Conservation (phyloP, 2,113 vertebrate species). For the Cyanoderma ruficeps region DNA sequence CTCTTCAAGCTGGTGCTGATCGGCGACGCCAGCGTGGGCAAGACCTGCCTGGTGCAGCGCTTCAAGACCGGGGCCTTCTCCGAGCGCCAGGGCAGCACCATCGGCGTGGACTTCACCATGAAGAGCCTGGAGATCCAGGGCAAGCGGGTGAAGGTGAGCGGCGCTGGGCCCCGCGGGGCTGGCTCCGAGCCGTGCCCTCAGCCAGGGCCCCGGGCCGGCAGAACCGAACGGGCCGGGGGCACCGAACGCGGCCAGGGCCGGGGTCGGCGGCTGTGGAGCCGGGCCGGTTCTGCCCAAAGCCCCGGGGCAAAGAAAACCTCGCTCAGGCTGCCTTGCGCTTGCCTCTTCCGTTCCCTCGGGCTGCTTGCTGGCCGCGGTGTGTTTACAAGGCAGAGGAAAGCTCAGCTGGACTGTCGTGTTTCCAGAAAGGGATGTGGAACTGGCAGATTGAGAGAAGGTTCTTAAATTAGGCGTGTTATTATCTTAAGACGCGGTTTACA, state of each 20-base stretch:
- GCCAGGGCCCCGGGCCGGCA: background rate
- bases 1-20: slow-evolving; percentile 87
- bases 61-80: slow-evolving; percentile 85
- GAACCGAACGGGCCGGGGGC: fast-evolving
- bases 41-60: slow-evolving; percentile 87
- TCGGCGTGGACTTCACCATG: slow-evolving; percentile 89
- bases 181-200: background rate
- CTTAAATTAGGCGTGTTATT: background rate
- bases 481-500: background rate
- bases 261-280: too few species aligned
- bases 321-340: background rate
- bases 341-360: background rate
- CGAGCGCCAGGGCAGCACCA: slow-evolving; percentile 86
- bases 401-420: background rate
- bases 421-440: background rate
- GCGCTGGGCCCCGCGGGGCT: background rate
- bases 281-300: background rate
- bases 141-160: slow-evolving; percentile 83
- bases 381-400: background rate
- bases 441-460: background rate
- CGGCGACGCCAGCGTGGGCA: slow-evolving; percentile 87
- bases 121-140: slow-evolving; percentile 87
- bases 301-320: background rate
- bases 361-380: fast-evolving
- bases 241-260: background rate